Base-by-base conservation (phyloP, 2,888 invertebrate genomes). In the Venusia cambrica region DNA sequence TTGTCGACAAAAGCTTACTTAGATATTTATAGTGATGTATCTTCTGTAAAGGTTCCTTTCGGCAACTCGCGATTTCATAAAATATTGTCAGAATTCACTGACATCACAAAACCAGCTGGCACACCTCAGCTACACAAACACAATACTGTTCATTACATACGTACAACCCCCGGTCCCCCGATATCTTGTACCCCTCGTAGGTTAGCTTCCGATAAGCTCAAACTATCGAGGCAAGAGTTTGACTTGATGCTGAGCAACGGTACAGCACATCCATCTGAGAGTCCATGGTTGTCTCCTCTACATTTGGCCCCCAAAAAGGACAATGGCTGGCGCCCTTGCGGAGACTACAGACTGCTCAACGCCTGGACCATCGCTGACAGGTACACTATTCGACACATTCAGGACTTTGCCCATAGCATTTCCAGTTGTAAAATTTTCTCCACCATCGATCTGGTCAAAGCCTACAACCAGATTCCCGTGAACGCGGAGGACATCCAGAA, bases 231-330 rank as follows among this genome's bases (percentile, higher is more conserved):
- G 15, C 5, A 31, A 1, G 62, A 68, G 11, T 66, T 70, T 18
- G 40, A 63, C 1, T 35, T 15, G 0, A 62, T 66, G 62, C 12
- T 59, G 12, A 9, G 9, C 0, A 36, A 13, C 24, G 56, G 55
- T 9, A 54, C 47, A 1, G 51, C 52, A 1, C 25, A 33, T 0
- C 29, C 29, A 5, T 42, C 41, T 1, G 38, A 42, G 5, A 27
- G 54, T 14, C 48, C 56, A 1, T 72, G 66, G 69, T 41, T 67
- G 1, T 57, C 56, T 2, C 61, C 64, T 2, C 43, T 72, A 0
- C 68, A 69, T 35, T 30, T 69, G 25, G 65, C 56, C 1, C 58
- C 62, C 1, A 73, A 72, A 32, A 45, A 41, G 9, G 38, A 45
- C 16, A 27, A 31, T 8, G 39, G 42, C 3, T 46, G 46, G 46